Base-by-base conservation (phyloP, 2,113 vertebrate species). In the Phocoena sinus region DNA sequence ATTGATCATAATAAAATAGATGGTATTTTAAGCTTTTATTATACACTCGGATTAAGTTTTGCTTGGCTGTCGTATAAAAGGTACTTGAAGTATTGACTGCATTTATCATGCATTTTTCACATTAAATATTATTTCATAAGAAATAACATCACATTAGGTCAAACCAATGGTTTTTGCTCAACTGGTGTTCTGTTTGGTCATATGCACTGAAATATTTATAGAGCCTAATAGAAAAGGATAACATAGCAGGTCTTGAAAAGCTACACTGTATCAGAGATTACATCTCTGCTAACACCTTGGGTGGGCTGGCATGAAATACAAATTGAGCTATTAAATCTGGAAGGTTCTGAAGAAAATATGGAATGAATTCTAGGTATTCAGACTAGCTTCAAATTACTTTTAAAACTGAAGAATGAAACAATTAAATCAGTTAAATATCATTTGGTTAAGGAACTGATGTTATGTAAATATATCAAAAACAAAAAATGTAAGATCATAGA, bases 221-320 rank as follows among this genome's bases (percentile, higher is more conserved):
- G 80, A 92, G 74, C 47, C 74, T 90, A 90, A 44, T 56, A 73
- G 93, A 88, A 79, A 76, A 76, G 47, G 74, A 70, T 89, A 97
- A 91, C 95, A 95, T 92, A 97, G n/a, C 76, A 95, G 38, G 62
- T 91, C 79, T 85, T 95, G 53, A 96, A 98, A 98, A 94, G 20
- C 95, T 94, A 95, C 38, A 62, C 92, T 90, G 31, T 73, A 98
- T 97, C 98, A 98, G 97, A 98, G 97, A 96, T 96, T 93, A 93
- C 96, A 98, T 98, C 71, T 94, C 38, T 96, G 90, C 85, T 97
- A 86, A 88, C 91, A 96, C 97, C 94, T 98, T 98, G 93, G 91
- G 85, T 95, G 98, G 96, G 67, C 95, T 98, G 91, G 93, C 95
- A 90, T 96, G 82, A 98, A 98, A 97, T 95, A 96, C 95, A 97